Percentiles rank a stretch among this genome's conserved stretches.
phyloP scores from a whole-genome alignment of 2,888 invertebrate genomes.

The Gnatocerus cornutus region DNA sequence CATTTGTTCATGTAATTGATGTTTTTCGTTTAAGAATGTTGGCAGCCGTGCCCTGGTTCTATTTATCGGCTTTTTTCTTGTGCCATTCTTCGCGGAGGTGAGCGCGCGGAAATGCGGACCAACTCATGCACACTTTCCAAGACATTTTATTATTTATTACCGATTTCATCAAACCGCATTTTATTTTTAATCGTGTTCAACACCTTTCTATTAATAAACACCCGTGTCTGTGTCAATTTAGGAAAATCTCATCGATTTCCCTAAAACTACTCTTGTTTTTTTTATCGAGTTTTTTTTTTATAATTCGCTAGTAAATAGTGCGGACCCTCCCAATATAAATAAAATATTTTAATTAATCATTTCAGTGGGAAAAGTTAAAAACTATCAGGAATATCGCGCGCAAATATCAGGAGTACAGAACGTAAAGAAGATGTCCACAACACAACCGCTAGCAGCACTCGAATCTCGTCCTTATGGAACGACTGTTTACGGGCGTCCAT shows the following conservation, averaged over 20 bases:
- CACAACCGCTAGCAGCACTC: conserved; percentile 13
- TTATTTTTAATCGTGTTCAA: conserved; percentile 8
- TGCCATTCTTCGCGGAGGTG: conserved; percentile 19
- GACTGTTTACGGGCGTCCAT: conserved; percentile 5
- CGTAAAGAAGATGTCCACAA: conserved; percentile 54
- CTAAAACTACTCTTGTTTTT: conserved; percentile 5
- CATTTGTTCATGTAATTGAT: conserved; percentile 39
- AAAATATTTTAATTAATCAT: conserved; percentile 26
- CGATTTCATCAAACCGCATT: not conserved
- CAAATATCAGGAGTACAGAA: conserved; percentile 69
- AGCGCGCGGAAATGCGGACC: not conserved
- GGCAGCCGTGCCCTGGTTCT: conserved; percentile 42
- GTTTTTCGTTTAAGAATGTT: conserved; percentile 42
- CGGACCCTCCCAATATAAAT: conserved; percentile 14
- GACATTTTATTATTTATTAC: not conserved
- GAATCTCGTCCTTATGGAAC: conserved; percentile 34
- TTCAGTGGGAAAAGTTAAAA: conserved; percentile 42
- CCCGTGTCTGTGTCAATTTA: not conserved
- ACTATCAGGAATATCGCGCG: conserved; percentile 63
- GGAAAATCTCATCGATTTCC: conserved; percentile 8
- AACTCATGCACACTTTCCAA: not conserved
- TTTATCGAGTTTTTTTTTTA: not conserved
- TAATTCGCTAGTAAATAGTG: not conserved
- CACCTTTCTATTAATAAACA: conserved; percentile 27
- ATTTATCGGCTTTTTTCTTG: conserved; percentile 39